Evolutionary conservation across 2,797 vertebrate genomes (phyloP).

Genomic region (Lagocephalus sceleratus): DNA sequence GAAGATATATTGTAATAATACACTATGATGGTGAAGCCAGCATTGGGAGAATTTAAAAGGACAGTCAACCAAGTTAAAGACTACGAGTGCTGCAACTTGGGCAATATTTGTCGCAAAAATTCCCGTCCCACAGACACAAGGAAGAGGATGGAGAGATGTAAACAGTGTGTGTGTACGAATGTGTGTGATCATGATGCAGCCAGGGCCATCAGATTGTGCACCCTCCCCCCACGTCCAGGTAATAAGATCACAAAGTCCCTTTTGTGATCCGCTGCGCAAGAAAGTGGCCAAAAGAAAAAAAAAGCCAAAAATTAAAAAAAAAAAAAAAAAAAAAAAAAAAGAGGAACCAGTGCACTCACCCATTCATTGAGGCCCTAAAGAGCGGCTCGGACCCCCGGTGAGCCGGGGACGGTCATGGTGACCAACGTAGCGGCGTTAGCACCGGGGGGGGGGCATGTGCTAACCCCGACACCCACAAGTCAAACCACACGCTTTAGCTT

Average conservation of each 20-base stretch:
- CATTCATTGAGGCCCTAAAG: slow-evolving; percentile 11
- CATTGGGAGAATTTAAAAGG: too few relatives aligned
- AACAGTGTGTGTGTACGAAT: slow-evolving; percentile 63
- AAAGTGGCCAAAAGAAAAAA: slow-evolving; percentile 11
- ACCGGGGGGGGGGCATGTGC: slow-evolving; percentile 18
- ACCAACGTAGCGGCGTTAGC: slow-evolving; percentile 35
- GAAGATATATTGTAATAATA: too few relatives aligned
- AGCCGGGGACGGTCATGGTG: too few relatives aligned
- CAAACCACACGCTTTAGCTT: too few relatives aligned
- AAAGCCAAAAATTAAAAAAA: too few relatives aligned
- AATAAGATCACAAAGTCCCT: slow-evolving; percentile 32
- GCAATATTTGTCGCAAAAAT: slow-evolving; percentile 1
- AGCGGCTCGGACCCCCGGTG: too few relatives aligned
- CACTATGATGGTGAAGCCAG: too few relatives aligned
- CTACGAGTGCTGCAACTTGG: background rate
- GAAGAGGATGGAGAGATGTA: slow-evolving; percentile 45
- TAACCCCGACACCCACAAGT: slow-evolving; percentile 8
- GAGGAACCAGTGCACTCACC: too few relatives aligned
- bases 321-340: too few relatives aligned
- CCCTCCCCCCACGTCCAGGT: slow-evolving; percentile 70
- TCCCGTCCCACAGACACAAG: background rate
- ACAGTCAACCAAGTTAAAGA: too few relatives aligned
- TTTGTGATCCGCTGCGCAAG: slow-evolving; percentile 20
- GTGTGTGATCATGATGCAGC: slow-evolving; percentile 35
- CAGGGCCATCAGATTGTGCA: slow-evolving; percentile 50